These are phyloP conservation scores for Petrosia ficiformis DNA, from an alignment of 37 sponge, comb jelly and placozoan species.

Conservation along the genomic window DNA sequence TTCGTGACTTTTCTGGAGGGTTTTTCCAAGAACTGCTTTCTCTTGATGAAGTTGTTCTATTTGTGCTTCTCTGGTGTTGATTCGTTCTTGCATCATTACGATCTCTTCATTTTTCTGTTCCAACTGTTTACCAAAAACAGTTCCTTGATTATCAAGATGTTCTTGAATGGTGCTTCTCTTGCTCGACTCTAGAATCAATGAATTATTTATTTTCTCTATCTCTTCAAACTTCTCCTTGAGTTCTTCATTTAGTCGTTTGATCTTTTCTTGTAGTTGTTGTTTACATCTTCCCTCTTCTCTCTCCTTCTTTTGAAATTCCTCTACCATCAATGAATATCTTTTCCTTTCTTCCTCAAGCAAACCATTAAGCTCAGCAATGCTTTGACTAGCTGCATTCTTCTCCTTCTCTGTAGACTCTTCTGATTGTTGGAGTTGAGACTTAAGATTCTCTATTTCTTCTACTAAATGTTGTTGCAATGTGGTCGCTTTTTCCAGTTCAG, in stretches of 20 bases:
- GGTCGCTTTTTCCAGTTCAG: background rate
- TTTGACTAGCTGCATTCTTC: background rate
- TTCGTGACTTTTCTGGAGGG: background rate
- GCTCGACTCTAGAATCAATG: too few species aligned
- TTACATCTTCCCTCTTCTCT: background rate
- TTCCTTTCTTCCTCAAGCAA: background rate
- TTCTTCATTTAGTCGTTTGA: background rate
- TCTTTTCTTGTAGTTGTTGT: background rate
- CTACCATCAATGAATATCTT: background rate
- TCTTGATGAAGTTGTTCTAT: background rate
- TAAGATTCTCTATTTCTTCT: slow-evolving; percentile 11
- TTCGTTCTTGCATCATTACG: background rate
- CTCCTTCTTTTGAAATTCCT: slow-evolving; percentile 2
- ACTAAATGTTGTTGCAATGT: background rate
- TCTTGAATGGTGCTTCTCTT: too few species aligned
- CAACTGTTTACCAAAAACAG: too few species aligned
- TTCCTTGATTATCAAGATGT: too few species aligned
- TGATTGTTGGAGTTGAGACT: background rate
- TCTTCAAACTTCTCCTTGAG: background rate
- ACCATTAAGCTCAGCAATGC: background rate
- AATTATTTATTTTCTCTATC: background rate
- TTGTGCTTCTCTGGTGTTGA: background rate
- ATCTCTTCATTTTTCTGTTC: too few species aligned
- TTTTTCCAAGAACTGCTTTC: background rate
- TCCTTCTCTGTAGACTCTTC: background rate